Percentiles rank a stretch among this genome's conserved stretches.
Conservation (phyloP, 2,888 invertebrate species). For the Caenorhabditis angaria region DNA sequence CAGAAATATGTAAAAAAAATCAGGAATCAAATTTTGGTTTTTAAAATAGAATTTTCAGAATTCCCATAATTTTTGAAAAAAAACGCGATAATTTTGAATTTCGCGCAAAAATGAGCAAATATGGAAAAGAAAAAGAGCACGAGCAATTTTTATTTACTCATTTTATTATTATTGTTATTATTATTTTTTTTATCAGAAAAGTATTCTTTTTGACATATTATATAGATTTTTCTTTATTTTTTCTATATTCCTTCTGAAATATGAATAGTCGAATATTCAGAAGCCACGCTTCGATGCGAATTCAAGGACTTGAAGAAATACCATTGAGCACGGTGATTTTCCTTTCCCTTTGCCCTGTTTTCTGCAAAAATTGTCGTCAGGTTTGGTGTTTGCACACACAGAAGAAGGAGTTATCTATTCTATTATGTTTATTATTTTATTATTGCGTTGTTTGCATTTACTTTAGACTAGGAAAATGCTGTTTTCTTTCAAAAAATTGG, state of each 20-base stretch:
- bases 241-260: background rate
- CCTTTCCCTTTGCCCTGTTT: background rate
- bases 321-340: background rate
- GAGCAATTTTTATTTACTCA: too few species aligned
- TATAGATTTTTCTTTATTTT: background rate
- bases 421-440: background rate
- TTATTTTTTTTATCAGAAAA: too few species aligned
- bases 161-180: too few species aligned
- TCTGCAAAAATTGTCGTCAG: background rate
- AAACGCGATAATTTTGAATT: too few species aligned
- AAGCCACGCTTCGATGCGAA: conserved; percentile 1
- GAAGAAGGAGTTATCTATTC: background rate
- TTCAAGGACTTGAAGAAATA: background rate
- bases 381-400: background rate
- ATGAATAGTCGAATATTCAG: background rate
- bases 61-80: too few species aligned
- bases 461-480: too few species aligned
- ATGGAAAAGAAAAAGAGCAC: too few species aligned
- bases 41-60: too few species aligned
- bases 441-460: background rate
- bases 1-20: too few species aligned
- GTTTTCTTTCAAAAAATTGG: background rate
- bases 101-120: too few species aligned
- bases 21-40: too few species aligned
- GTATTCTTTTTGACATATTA: conserved; percentile 3